Percentiles rank a stretch among this genome's conserved stretches.
phyloP scores from a whole-genome alignment of 2,113 vertebrate genomes.

The Bagarius yarrelli region DNA sequence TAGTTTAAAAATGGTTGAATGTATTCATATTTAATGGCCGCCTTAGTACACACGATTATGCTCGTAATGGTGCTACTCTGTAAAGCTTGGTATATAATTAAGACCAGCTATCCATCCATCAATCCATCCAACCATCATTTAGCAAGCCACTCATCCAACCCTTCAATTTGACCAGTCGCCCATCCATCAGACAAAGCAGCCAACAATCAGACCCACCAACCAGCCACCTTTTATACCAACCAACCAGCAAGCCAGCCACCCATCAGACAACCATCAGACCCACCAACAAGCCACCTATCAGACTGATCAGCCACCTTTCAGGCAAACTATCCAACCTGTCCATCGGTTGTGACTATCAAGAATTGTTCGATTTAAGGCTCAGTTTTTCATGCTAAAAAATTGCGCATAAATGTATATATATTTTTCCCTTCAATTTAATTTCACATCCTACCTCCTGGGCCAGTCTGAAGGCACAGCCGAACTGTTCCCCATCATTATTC shows the following conservation, averaged over 20 bases:
- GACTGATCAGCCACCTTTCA: too few relatives aligned
- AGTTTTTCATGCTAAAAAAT: too few relatives aligned
- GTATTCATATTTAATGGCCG: not conserved
- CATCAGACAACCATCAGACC: too few relatives aligned
- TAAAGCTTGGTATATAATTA: not conserved
- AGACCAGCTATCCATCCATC: not conserved
- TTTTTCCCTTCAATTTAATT: not conserved
- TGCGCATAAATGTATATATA: too few relatives aligned
- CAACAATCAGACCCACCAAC: too few relatives aligned
- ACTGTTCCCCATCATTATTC: constrained; percentile 90
- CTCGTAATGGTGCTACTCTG: not conserved
- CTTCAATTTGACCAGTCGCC: too few relatives aligned
- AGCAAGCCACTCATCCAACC: too few relatives aligned
- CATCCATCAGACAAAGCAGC: not conserved
- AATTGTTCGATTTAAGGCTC: not conserved
- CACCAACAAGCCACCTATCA: too few relatives aligned
- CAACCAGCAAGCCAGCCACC: too few relatives aligned
- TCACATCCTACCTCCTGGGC: constrained; percentile 85
- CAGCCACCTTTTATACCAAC: too few relatives aligned
- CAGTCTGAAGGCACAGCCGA: constrained; percentile 92
- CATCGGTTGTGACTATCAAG: not conserved
- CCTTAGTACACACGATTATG: not conserved
- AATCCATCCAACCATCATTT: not conserved
- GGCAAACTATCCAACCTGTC: too few relatives aligned
- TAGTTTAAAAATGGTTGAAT: not conserved